A percentile compares a stretch with the other conserved stretches of the same genome.
Conservation (phyloP, 2,797 vertebrate genomes). For the Dendrocincla tyrannina region DNA sequence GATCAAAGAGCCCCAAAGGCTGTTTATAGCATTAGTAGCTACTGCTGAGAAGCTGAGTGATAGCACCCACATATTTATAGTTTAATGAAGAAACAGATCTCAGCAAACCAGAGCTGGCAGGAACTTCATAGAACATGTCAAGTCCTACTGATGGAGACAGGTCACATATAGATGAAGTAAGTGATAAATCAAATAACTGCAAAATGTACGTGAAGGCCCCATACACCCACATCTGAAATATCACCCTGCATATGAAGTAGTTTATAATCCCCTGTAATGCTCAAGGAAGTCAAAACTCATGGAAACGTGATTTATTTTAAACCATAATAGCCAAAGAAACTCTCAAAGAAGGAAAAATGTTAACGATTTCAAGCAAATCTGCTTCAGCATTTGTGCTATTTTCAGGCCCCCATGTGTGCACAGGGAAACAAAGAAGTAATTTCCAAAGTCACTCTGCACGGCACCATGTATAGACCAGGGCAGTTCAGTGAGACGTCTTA, state of each 20-base stretch:
- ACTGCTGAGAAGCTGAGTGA: background rate
- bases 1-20: background rate
- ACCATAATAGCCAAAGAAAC: background rate
- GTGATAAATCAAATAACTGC: slow-evolving; percentile 12
- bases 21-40: background rate
- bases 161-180: background rate
- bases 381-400: background rate
- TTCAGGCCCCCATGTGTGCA: background rate
- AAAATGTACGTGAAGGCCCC: background rate
- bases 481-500: background rate
- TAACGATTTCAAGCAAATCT: background rate
- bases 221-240: slow-evolving; percentile 29
- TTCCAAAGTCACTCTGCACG: background rate
- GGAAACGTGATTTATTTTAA: slow-evolving; percentile 30
- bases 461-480: background rate
- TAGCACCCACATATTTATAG: background rate
- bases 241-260: background rate
- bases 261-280: background rate
- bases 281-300: slow-evolving; percentile 3
- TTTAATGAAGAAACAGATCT: background rate
- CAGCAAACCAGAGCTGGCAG: background rate
- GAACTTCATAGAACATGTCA: background rate
- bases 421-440: background rate
- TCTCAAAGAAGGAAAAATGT: background rate
- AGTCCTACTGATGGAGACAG: background rate